These are phyloP conservation scores for Microcaecilia unicolor DNA, from an alignment of 2,797 vertebrate genomes.

Conservation along the genomic window DNA sequence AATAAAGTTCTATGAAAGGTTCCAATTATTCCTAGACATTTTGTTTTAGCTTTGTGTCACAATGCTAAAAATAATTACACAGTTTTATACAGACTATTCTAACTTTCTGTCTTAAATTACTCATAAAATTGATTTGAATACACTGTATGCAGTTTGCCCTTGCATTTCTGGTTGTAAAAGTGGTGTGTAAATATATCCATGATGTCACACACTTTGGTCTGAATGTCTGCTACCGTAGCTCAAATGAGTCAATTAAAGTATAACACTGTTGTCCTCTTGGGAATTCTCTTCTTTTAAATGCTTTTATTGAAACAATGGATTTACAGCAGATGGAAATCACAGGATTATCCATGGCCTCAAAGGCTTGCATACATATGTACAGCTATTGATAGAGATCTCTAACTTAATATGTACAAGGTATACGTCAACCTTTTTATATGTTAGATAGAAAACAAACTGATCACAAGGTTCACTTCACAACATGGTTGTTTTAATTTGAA, in stretches of 20 bases:
- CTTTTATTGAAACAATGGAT: slow-evolving; percentile 64
- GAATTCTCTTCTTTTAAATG: slow-evolving; percentile 51
- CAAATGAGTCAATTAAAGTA: slow-evolving; percentile 17
- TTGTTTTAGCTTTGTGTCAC: neutral
- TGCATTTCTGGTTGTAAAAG: neutral
- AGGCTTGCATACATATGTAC: slow-evolving; percentile 50
- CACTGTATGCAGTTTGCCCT: neutral
- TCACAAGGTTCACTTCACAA: slow-evolving; percentile 64
- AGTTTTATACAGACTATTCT: neutral
- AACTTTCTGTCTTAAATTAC: neutral
- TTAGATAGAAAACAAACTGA: slow-evolving; percentile 67
- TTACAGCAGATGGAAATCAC: slow-evolving; percentile 61
- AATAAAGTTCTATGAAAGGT: neutral
- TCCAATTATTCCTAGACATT: neutral
- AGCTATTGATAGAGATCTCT: slow-evolving; percentile 53
- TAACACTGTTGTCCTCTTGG: slow-evolving; percentile 24
- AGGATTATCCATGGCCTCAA: slow-evolving; percentile 44
- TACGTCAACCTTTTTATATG: slow-evolving; percentile 71
- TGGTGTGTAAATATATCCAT: neutral
- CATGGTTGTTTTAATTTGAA: slow-evolving; percentile 67
- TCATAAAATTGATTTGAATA: neutral
- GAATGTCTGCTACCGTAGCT: slow-evolving; percentile 3
- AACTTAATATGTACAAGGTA: slow-evolving; percentile 79
- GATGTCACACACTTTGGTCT: neutral
- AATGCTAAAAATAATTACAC: neutral